Percentiles rank a stretch among this genome's conserved stretches.
These are phyloP conservation scores for Drosophila histrio DNA, from an alignment of 2,888 invertebrate genomes.

Conservation along the genomic window DNA sequence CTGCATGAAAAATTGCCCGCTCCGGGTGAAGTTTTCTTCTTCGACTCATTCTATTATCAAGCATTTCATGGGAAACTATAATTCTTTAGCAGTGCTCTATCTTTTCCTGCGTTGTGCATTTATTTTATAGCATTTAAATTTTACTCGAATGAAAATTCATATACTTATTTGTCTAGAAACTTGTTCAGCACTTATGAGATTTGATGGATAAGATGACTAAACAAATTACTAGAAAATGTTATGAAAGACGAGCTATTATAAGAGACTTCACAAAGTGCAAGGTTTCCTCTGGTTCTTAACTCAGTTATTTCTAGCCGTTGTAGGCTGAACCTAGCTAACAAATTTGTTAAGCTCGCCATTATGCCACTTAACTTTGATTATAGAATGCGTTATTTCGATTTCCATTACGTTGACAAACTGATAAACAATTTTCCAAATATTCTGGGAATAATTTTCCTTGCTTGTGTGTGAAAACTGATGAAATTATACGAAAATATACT, in stretches of 20 bases:
- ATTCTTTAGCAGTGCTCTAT: slow-evolving; percentile 12
- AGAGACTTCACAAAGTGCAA: too few relatives aligned
- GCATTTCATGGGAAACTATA: slow-evolving; percentile 30
- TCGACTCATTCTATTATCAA: slow-evolving; percentile 33
- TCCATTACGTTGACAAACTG: slow-evolving; percentile 27
- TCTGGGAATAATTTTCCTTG: slow-evolving; percentile 20
- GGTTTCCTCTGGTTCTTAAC: too few relatives aligned
- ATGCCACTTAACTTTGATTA: slow-evolving; percentile 26
- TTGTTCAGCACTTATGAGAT: background rate
- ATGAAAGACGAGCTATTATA: too few relatives aligned
- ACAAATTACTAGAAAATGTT: too few relatives aligned
- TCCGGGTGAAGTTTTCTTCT: slow-evolving; percentile 3
- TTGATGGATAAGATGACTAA: too few relatives aligned
- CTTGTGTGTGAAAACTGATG: slow-evolving; percentile 59
- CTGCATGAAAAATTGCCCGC: slow-evolving; percentile 69
- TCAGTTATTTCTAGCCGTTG: too few relatives aligned
- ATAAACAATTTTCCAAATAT: slow-evolving; percentile 37
- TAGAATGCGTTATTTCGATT: slow-evolving; percentile 26
- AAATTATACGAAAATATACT: slow-evolving; percentile 44
- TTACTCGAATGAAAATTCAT: background rate
- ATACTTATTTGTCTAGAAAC: slow-evolving; percentile 3
- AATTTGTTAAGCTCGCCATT: background rate
- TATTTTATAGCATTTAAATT: slow-evolving; percentile 20
- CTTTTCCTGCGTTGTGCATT: slow-evolving; percentile 6
- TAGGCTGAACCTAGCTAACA: background rate